phyloP scores from a whole-genome alignment of 2,113 vertebrate genomes.

The Ctenodactylus gundi region DNA sequence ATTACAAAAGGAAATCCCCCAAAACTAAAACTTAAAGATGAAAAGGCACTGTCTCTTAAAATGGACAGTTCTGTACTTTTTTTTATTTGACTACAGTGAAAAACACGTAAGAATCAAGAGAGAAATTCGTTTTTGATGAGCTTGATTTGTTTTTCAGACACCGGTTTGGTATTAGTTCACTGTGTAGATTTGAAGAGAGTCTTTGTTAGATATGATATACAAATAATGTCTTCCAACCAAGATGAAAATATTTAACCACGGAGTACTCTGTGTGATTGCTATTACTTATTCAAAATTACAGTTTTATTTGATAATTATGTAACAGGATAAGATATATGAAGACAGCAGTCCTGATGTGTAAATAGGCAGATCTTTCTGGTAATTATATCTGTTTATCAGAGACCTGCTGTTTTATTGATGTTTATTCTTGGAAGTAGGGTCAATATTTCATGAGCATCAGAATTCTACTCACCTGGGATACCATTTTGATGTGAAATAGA shows the following conservation, averaged over 20 bases:
- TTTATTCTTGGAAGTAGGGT: slow-evolving; percentile 68
- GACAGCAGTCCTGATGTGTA: slow-evolving; percentile 53
- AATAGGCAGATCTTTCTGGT: slow-evolving; percentile 65
- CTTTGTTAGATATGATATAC: not conserved
- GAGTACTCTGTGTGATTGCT: slow-evolving; percentile 39
- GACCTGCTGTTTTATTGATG: slow-evolving; percentile 74
- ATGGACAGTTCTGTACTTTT: not conserved
- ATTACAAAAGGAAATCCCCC: slow-evolving; percentile 54
- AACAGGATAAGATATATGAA: slow-evolving; percentile 47
- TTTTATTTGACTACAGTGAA: not conserved
- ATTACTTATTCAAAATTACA: slow-evolving; percentile 61
- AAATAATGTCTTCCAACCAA: slow-evolving; percentile 33
- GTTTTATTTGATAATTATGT: slow-evolving; percentile 67
- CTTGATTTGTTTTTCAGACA: slow-evolving; percentile 7
- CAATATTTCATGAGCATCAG: slow-evolving; percentile 68
- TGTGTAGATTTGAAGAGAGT: not conserved
- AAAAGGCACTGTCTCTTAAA: not conserved
- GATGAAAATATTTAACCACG: slow-evolving; percentile 48
- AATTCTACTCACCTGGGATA: slow-evolving; percentile 71
- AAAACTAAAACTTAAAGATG: slow-evolving; percentile 31
- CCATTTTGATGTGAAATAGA: slow-evolving; percentile 65
- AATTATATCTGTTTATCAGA: slow-evolving; percentile 75
- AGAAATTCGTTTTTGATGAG: not conserved
- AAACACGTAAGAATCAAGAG: not conserved
- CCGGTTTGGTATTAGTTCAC: not conserved